Conservation (phyloP, 2,888 invertebrate species). For the Molorchus minor region DNA sequence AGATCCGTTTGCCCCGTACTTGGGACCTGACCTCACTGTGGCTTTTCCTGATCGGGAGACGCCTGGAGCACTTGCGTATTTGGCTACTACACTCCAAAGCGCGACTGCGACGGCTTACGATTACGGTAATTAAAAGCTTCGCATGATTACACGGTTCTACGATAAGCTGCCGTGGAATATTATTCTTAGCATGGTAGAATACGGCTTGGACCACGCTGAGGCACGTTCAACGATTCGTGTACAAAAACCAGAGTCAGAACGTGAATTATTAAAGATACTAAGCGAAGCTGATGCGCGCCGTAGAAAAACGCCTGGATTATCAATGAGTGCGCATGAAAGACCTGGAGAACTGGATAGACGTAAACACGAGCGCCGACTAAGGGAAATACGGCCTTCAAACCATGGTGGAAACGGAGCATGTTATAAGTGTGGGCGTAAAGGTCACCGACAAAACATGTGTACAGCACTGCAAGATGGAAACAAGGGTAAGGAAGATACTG, state of each 20-base stretch:
- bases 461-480: background rate
- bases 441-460: constrained; percentile 9
- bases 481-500: background rate
- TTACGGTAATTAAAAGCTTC: background rate
- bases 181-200: constrained; percentile 31
- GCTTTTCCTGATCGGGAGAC: background rate
- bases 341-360: background rate
- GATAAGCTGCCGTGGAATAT: background rate
- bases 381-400: background rate
- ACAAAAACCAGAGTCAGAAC: constrained; percentile 26
- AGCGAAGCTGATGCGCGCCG: constrained; percentile 35
- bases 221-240: constrained; percentile 19
- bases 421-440: constrained; percentile 25
- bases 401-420: constrained; percentile 5
- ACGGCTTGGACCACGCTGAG: constrained; percentile 25
- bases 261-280: constrained; percentile 32
- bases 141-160: background rate
- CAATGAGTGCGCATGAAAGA: background rate
- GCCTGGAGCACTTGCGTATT: background rate
- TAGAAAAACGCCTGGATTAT: background rate
- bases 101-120: background rate
- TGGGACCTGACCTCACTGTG: background rate
- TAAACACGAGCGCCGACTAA: background rate
- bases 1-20: background rate
- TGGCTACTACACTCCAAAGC: background rate